Conservation (phyloP, 2,888 invertebrate species). For the Drosophila merina region DNA sequence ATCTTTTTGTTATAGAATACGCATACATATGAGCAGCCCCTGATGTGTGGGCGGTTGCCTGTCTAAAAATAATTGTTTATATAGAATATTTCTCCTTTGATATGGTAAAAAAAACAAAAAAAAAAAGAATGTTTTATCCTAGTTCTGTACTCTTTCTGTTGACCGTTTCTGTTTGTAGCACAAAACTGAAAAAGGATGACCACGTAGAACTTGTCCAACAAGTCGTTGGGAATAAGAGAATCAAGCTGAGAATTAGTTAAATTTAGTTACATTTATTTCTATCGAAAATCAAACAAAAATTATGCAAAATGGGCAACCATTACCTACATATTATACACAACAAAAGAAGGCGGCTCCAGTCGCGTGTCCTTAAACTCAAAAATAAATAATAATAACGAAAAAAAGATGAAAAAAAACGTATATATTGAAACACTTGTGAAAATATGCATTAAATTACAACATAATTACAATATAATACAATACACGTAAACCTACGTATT, state of each 20-base stretch:
- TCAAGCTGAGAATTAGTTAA: conserved; percentile 64
- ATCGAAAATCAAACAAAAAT: conserved; percentile 57
- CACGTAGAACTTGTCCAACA: conserved; percentile 63
- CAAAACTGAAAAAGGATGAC: conserved; percentile 52
- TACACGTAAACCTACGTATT: conserved; percentile 47
- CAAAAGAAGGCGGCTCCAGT: conserved; percentile 33
- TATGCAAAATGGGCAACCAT: conserved; percentile 11
- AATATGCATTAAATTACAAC: conserved; percentile 73
- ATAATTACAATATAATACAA: conserved; percentile 21
- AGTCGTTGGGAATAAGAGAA: conserved; percentile 45
- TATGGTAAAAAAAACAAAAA: conserved; percentile 2
- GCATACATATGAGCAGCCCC: conserved; percentile 65
- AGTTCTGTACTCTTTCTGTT: conserved; percentile 55
- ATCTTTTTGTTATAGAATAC: conserved; percentile 68
- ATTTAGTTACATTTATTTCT: conserved; percentile 74
- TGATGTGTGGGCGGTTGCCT: background rate
- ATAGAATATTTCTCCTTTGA: conserved; percentile 44
- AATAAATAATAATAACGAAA: conserved; percentile 1
- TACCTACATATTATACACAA: conserved; percentile 7
- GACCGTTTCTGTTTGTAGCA: conserved; percentile 63
- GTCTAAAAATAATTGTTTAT: conserved; percentile 53
- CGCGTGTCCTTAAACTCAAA: conserved; percentile 57
- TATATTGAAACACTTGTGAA: conserved; percentile 75
- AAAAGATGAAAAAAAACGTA: conserved; percentile 16
- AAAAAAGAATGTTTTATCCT: conserved; percentile 25